Percentiles rank a stretch among this genome's conserved stretches.
These are phyloP conservation scores for Sebastes hubbsi DNA, from an alignment of 2,797 vertebrate genomes.

Conservation along the genomic window DNA sequence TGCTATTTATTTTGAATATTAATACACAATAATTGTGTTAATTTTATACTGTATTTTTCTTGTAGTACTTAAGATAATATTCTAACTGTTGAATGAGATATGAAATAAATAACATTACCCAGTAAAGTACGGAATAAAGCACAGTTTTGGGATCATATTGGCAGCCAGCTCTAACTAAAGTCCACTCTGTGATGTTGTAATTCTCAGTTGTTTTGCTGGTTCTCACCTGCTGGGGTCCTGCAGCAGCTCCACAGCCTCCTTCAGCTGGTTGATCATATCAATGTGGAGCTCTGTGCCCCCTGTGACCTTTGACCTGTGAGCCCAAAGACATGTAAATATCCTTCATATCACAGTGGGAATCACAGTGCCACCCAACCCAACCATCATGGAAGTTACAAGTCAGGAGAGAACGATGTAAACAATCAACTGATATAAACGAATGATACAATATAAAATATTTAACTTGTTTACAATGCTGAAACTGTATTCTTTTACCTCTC, in stretches of 20 bases:
- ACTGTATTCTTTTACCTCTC: neutral
- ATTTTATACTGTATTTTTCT: neutral
- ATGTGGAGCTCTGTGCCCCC: conserved; percentile 80
- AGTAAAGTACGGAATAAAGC: neutral
- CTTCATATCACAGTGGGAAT: neutral
- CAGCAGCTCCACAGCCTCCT: conserved; percentile 90
- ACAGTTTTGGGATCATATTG: neutral
- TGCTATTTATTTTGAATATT: neutral
- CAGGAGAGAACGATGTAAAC: too few species aligned
- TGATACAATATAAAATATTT: neutral
- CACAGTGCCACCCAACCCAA: too few species aligned
- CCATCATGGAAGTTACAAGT: too few species aligned
- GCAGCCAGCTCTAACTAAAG: neutral
- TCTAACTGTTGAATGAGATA: neutral
- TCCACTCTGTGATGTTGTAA: neutral
- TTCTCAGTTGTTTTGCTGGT: neutral
- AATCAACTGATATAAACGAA: too few species aligned
- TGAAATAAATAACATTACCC: too few species aligned
- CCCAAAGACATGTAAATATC: neutral
- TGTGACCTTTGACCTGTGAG: conserved; percentile 81
- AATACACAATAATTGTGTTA: neutral
- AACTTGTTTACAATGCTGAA: neutral
- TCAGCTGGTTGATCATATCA: conserved; percentile 89
- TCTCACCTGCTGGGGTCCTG: conserved; percentile 88
- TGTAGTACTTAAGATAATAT: neutral